phyloP scores from a whole-genome alignment of 2,888 invertebrate species.

The Asteroscopus sphinx region DNA sequence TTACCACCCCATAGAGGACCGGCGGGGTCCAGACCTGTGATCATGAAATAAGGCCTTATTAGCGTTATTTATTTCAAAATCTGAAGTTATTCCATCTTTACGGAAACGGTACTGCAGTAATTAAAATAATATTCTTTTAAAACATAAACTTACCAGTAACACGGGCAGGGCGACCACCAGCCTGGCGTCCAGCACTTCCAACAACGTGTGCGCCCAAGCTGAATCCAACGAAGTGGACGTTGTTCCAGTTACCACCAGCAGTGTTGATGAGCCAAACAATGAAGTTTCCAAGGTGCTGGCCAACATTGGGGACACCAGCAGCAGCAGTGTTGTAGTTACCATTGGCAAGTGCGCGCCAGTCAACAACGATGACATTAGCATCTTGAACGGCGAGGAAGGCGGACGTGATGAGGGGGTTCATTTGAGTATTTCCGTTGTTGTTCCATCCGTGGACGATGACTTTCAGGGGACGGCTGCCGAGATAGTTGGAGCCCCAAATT shows the following conservation, averaged over 20 bases:
- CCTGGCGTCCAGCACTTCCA: slow-evolving; percentile 74
- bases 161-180: slow-evolving; percentile 63
- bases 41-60: not conserved
- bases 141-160: slow-evolving; percentile 74
- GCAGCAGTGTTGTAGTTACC: slow-evolving; percentile 69
- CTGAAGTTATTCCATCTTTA: no score
- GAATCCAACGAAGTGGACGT: slow-evolving; percentile 83
- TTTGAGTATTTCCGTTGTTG: slow-evolving; percentile 66
- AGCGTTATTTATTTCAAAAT: no score
- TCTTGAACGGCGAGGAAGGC: slow-evolving; percentile 73
- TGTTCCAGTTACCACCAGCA: slow-evolving; percentile 76
- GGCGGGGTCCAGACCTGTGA: slow-evolving; percentile 74
- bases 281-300: slow-evolving; percentile 77
- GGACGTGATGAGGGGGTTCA: slow-evolving; percentile 67
- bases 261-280: slow-evolving; percentile 77
- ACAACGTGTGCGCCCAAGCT: slow-evolving; percentile 86
- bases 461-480: slow-evolving; percentile 60
- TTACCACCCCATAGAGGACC: slow-evolving; percentile 69
- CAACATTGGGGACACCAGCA: slow-evolving; percentile 72
- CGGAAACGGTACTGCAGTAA: no score
- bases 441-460: slow-evolving; percentile 81
- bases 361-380: slow-evolving; percentile 80
- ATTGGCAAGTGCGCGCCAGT: slow-evolving; percentile 74
- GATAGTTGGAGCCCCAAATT: slow-evolving; percentile 71
- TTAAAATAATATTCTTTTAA: no score